Evolutionary conservation across 2,888 invertebrate species (phyloP), one percentile per base, ranked within the genome.

Genomic region (Acrocera orbiculus): DNA sequence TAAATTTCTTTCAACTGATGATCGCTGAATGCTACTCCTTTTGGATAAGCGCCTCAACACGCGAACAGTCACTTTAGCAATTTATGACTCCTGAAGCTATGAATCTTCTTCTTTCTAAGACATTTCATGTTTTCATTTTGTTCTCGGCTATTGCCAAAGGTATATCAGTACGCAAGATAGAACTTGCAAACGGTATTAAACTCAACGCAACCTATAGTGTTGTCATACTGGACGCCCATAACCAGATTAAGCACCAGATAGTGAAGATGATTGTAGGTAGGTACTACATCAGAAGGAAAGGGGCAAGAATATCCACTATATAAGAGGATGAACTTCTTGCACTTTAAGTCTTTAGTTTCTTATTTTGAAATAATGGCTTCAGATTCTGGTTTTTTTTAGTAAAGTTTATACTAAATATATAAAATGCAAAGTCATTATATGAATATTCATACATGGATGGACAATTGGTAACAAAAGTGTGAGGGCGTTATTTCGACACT

Each of bases 241-340:
- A 36, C 31, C 36, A 36, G 36, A 36, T 36, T 36, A 36, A 36
- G 36, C 27, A 31, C 36, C n/a, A n/a, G n/a, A n/a, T n/a, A n/a
- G n/a, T n/a, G n/a, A n/a, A n/a, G n/a, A n/a, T n/a, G n/a, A n/a
- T n/a, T n/a, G n/a, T n/a, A n/a, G n/a, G n/a, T n/a, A n/a, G n/a
- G n/a, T n/a, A n/a, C n/a, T n/a, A n/a, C n/a, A n/a, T n/a, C n/a
- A n/a, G n/a, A n/a, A n/a, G n/a, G n/a, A n/a, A n/a, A n/a, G n/a
- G n/a, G n/a, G n/a, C n/a, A n/a, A n/a, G n/a, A n/a, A n/a, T n/a
- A n/a, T n/a, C n/a, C n/a, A n/a, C n/a, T n/a, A n/a, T n/a, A n/a
- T n/a, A n/a, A n/a, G n/a, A n/a, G n/a, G n/a, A n/a, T n/a, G n/a
- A n/a, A n/a, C n/a, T n/a, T n/a, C n/a, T n/a, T n/a, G n/a, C n/a